Base-by-base conservation (phyloP, 2,797 vertebrate genomes). In the Tarsius wallacei region DNA sequence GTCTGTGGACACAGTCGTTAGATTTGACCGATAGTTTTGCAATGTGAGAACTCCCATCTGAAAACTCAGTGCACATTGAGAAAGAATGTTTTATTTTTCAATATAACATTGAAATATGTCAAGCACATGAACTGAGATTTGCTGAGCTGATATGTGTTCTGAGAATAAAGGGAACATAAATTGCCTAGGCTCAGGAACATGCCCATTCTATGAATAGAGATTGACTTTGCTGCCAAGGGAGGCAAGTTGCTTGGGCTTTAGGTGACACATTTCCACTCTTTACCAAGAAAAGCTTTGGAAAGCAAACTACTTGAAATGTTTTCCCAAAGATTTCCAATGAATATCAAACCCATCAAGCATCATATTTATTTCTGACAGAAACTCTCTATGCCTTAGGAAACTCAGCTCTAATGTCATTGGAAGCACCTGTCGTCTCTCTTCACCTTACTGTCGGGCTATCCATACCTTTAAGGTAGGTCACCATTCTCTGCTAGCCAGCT, bases 161-260 rank as follows among this genome's bases (percentile, higher is more conserved):
- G 90, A 98, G 96, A 97, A 96, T 97, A 97, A 97, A 97, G 81
- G 96, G 83, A 97, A 97, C 96, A 92, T 93, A 97, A 98, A 98
- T 97, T 98, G 97, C 96, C 91, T 70, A 97, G 96, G 94, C 90
- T 96, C 96, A 19, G 49, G 59, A 93, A 94, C 97, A 94, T 96
- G 97, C 94, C 96, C 96, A 97, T 96, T 97, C 97, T 97, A 98
- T 97, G 97, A 98, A 97, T 97, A 97, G 97, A 97, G 97, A 97
- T 97, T 87, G 96, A 95, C 92, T 98, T 93, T 88, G 77, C 90
- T 94, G 76, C 95, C 97, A 61, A 81, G 97, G 97, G 97, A 97
- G 94, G 87, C 74, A 22, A 78, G 59, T 47, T 96, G 86, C 90
- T 89, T 33, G 88, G 92, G 91, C 74, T 97, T 98, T 96, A 86